Conservation (phyloP, 2,797 vertebrate species). For the Microtus obscurus region DNA sequence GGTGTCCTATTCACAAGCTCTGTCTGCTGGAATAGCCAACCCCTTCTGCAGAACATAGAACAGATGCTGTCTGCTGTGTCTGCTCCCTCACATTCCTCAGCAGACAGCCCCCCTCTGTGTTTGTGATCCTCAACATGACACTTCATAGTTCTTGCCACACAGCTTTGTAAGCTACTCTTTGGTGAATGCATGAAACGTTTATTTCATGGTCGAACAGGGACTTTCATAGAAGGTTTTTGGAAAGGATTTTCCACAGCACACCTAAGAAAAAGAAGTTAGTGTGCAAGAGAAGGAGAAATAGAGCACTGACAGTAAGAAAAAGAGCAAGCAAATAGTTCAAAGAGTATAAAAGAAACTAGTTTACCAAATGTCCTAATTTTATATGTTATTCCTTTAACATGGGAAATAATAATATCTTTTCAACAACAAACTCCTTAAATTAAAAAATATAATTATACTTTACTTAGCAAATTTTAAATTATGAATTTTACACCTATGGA, state of each 20-base stretch:
- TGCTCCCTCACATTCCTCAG: background rate
- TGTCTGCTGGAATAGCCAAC: background rate
- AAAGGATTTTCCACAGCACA: background rate
- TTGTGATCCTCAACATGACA: background rate
- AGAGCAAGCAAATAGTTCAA: background rate
- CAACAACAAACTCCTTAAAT: background rate
- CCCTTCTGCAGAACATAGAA: background rate
- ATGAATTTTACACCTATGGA: constrained; percentile 1
- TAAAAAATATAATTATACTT: background rate
- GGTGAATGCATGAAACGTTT: background rate
- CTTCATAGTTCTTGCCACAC: no score
- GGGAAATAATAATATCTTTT: background rate
- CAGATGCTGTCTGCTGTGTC: background rate
- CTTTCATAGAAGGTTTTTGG: background rate
- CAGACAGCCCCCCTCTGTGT: background rate
- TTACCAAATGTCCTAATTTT: background rate
- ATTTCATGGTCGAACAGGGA: background rate
- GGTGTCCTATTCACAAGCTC: rapidly evolving
- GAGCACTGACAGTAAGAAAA: background rate
- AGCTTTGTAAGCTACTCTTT: background rate
- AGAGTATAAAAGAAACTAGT: background rate
- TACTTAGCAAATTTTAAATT: constrained; percentile 56
- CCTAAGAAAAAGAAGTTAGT: background rate
- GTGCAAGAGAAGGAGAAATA: background rate
- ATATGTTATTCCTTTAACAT: background rate